Evolutionary conservation across 2,797 vertebrate genomes (phyloP), one percentile per base, ranked within the genome.

Genomic region (Gallirallus australis): DNA sequence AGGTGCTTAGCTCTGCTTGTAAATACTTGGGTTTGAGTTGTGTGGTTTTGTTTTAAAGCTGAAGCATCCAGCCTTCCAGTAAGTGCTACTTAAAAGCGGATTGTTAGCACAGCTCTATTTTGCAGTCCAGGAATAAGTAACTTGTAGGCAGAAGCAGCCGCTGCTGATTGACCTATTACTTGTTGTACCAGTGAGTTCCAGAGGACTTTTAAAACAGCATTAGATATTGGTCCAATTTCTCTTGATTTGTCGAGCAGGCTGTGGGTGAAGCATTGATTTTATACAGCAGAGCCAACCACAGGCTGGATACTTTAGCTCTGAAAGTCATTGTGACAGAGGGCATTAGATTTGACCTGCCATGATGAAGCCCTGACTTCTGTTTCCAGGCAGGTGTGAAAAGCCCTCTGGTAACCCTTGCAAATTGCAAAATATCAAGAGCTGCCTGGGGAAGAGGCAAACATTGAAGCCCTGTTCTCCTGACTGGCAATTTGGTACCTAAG

Each of bases 351-450:
- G 14, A 91, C 64, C 93, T 93, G 88, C 90, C 73, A 80, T 70
- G 79, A 73, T 88, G 85, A 91, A 94, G 64, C 83, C 37, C 52
- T 61, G 60, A 73, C 80, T 95, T 90, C 73, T 94, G 65, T 94
- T 97, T 39, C 54, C 81, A 89, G 88, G 86, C 82, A 93, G 84
- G 92, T 95, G 79, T 89, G 94, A 96, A 93, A 93, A 97, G 78
- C 94, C 92, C 92, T 95, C 89, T 93, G 84, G 92, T 94, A 95
- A 95, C 2, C 8, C 86, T 95, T 94, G 79, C 79, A 93, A 93
- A 92, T 92, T 94, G 79, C 89, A 89, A 96, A 95, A 95, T 89
- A 94, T 92, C 89, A 96, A 75, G 89, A 77, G 76, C 84, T 85
- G 94, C 90, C 82, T 93, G 79, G 71, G 82, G 79, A 94, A 89